Base-by-base conservation (phyloP, 2,113 vertebrate species). In the Clupea harengus region DNA sequence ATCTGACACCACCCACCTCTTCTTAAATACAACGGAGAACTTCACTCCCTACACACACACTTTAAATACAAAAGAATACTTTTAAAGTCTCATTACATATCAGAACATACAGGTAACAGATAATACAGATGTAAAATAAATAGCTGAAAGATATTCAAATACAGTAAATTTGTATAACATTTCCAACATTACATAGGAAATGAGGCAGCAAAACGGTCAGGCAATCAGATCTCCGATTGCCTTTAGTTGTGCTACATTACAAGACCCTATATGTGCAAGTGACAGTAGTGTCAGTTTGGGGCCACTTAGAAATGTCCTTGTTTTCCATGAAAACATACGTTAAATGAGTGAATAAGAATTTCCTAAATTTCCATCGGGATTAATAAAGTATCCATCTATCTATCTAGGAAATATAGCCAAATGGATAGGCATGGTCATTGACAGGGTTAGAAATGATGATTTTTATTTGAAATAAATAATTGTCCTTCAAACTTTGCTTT, bases 41-140 rank as follows among this genome's bases (percentile, higher is more conserved):
- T 32, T 11, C 44, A n/a, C 45, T 45, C n/a, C 25, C 72, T 6
- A 17, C 18, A 13, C 13, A 75, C 25, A 15, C 72, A 78, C 10
- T 78, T 78, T 6, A 78, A 78, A 78, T 78, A 78, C 10, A 78
- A 78, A 78, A 78, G 39, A 78, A 78, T 78, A 39, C 72, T 78
- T 78, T 32, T 9, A 72, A 28, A 28, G 64, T 72, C 25, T 72
- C 39, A 28, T 28, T 10, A 75, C 9, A 72, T 4, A 47, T n/a
- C 39, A 39, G 39, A 2, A 39, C 39, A 39, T 39, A 39, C 39
- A 39, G 39, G 39, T 39, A 39, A 39, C 39, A 39, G 39, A 39
- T 39, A 5, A 78, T 78, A 32, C 4, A 5, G 13, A 78, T 3
- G 44, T 39, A 39, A 78, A 39, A 78, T 78, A 39, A 78, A 78